Base-by-base conservation (phyloP, 2,113 vertebrate species). In the Anolis carolinensis region DNA sequence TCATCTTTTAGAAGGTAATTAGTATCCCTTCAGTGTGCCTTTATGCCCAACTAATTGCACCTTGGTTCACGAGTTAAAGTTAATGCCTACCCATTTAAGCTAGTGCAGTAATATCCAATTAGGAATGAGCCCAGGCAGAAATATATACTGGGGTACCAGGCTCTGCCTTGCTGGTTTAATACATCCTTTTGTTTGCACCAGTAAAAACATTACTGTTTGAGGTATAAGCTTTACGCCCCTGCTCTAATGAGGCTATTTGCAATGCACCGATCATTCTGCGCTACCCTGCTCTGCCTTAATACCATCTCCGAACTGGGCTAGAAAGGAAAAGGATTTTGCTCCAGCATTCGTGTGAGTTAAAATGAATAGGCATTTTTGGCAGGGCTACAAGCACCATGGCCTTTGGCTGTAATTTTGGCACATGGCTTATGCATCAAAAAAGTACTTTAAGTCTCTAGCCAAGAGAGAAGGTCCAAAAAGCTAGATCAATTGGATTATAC, bases 1-100 rank as follows among this genome's bases (percentile, higher is more conserved):
- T 95, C 76, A 25, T 95, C 93, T 95, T 93, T 94, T 91, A 81
- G 92, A 94, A 93, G 89, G 91, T 91, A 95, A 96, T 96, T 94
- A 95, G 93, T 91, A 92, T 92, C 93, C 91, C 92, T 94, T 92
- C 90, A 88, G 89, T 91, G 90, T 95, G 95, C 91, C 93, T 95
- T 95, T 96, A 92, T 95, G 94, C 91, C 91, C 50, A 89, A 52
- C 88, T 94, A 95, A 95, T 95, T 96, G 94, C 86, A 87, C 90
- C 92, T 95, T 94, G 91, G 93, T 96, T 95, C 87, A 95, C 79
- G 91, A 96, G 93, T 88, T 91, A 94, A 94, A 92, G 85, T 91
- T 94, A 95, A 93, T 95, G 91, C 92, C 87, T 94, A 84, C 89
- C 91, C 84, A 44, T 91, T 94, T 92, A 89, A 88, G 89, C 89